A percentile compares a stretch with the other conserved stretches of the same genome.
These are phyloP conservation scores for Saccostrea glomerata DNA, from an alignment of 1,140 invertebrate species.

Conservation along the genomic window DNA sequence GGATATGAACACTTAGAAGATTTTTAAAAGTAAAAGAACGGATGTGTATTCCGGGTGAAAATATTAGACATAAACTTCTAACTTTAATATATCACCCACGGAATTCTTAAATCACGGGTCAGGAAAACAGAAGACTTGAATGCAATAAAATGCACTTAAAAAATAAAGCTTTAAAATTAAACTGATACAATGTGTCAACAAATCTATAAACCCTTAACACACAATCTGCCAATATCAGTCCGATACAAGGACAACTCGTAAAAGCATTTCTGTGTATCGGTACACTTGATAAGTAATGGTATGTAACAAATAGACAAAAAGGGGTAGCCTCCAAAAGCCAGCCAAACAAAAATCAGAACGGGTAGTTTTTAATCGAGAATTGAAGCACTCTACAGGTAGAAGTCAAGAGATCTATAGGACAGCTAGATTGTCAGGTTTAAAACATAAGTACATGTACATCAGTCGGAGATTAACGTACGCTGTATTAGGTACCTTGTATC, in stretches of 20 bases:
- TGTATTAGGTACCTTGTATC: neutral
- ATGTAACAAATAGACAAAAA: neutral
- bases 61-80: neutral
- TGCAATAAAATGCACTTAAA: neutral
- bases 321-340: neutral
- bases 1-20: neutral
- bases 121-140: neutral
- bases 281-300: neutral
- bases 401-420: too few species aligned
- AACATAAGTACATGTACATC: neutral
- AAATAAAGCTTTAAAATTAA: neutral
- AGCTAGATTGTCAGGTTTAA: neutral
- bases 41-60: neutral
- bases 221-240: neutral
- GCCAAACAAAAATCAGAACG: neutral
- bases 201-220: neutral
- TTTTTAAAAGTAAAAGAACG: neutral
- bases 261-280: neutral
- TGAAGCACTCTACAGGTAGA: neutral
- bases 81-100: neutral
- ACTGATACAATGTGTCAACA: conserved; percentile 18
- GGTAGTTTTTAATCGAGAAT: neutral
- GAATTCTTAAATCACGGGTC: neutral
- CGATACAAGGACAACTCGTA: neutral
- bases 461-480: neutral